Conservation (phyloP, 2,113 vertebrate species). For the Irena cyanogastra region DNA sequence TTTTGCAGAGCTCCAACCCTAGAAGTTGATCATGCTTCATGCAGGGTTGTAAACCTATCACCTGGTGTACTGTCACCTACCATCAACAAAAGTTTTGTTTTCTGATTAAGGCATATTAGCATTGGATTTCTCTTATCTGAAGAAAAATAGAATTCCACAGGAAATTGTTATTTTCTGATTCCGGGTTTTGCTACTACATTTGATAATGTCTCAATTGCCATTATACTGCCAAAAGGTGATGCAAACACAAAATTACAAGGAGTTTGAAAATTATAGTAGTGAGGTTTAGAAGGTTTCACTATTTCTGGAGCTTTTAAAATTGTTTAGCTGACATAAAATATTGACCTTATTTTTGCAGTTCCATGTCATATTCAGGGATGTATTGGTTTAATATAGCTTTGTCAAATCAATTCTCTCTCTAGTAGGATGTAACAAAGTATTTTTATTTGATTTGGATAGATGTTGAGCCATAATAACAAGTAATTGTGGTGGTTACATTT, state of each 20-base stretch:
- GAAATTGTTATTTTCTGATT: neutral
- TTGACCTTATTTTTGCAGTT: slow-evolving; percentile 1
- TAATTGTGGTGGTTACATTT: neutral
- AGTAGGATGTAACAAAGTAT: neutral
- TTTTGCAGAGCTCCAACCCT: neutral
- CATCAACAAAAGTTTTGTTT: neutral
- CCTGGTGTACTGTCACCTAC: neutral
- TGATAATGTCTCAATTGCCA: neutral
- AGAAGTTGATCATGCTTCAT: neutral
- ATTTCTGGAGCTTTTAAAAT: slow-evolving; percentile 1
- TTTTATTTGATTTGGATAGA: slow-evolving; percentile 40
- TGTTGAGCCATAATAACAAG: neutral
- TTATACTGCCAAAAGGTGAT: neutral
- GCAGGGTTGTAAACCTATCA: neutral
- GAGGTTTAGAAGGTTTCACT: neutral
- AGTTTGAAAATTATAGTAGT: neutral
- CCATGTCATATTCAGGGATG: neutral
- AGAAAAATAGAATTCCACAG: neutral
- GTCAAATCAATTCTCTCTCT: slow-evolving; percentile 37
- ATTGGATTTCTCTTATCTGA: neutral
- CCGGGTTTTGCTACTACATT: neutral
- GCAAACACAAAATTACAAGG: neutral
- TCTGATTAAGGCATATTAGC: neutral
- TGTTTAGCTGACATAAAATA: neutral
- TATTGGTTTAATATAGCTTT: slow-evolving; percentile 28